Percentiles rank a stretch among this genome's conserved stretches.
phyloP scores from a whole-genome alignment of 2,113 vertebrate species.

The Sialia sialis region DNA sequence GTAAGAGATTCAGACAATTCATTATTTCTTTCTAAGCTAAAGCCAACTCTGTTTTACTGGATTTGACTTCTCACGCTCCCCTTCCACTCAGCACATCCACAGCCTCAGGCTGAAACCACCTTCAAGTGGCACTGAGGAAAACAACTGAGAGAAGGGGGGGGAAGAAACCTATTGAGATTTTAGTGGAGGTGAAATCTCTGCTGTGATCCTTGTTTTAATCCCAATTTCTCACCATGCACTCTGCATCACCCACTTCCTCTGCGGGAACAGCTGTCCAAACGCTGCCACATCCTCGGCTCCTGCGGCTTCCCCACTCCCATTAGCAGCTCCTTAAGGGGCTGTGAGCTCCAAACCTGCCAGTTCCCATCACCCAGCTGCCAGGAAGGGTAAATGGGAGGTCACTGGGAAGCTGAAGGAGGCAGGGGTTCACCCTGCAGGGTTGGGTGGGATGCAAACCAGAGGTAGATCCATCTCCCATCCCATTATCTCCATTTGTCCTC shows the following conservation, averaged over 20 bases:
- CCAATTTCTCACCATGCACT: constrained; percentile 50
- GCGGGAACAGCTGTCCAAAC: constrained; percentile 85
- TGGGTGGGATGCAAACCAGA: background rate
- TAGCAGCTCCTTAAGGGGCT: constrained; percentile 67
- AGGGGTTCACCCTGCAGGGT: background rate
- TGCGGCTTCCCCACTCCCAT: constrained; percentile 71
- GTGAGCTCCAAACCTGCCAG: background rate
- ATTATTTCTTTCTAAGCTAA: background rate
- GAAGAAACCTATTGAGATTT: background rate
- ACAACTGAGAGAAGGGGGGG: background rate
- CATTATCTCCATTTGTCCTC: accelerated
- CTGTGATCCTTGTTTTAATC: background rate
- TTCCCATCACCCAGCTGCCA: constrained; percentile 25
- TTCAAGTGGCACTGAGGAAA: background rate
- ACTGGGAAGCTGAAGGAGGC: background rate
- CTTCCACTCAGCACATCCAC: background rate
- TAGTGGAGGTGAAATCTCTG: background rate
- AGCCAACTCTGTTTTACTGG: background rate
- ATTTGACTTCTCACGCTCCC: background rate
- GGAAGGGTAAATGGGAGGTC: constrained; percentile 1
- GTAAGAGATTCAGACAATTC: background rate
- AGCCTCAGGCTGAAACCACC: background rate
- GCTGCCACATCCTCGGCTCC: constrained; percentile 70
- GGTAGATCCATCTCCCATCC: background rate
- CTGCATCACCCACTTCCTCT: constrained; percentile 80